Conservation (phyloP, 1,140 invertebrate species). For the Pogonomyrmex californicus region DNA sequence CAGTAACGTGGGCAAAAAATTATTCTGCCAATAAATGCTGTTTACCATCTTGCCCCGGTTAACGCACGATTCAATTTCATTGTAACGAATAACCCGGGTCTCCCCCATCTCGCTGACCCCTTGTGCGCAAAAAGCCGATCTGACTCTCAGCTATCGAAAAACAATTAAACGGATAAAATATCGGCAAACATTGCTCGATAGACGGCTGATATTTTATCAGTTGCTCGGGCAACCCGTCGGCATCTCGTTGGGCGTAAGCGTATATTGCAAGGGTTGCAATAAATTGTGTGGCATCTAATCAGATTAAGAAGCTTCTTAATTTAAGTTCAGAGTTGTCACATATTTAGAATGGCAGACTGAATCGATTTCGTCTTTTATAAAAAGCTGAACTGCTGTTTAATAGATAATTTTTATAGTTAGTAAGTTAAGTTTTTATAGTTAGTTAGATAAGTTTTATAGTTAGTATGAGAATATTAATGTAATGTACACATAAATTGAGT, state of each 20-base stretch:
- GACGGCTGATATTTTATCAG: slow-evolving; percentile 84
- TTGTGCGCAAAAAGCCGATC: slow-evolving; percentile 71
- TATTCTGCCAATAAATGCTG: slow-evolving; percentile 70
- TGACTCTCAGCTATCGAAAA: slow-evolving; percentile 82
- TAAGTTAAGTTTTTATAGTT: too few species aligned
- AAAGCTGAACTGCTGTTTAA: neutral
- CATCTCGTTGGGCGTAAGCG: slow-evolving; percentile 33
- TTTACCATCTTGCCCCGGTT: slow-evolving; percentile 79
- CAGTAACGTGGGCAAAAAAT: slow-evolving; percentile 49
- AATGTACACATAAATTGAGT: neutral
- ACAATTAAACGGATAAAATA: slow-evolving; percentile 86
- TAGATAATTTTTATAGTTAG: neutral
- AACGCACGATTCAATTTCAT: slow-evolving; percentile 81
- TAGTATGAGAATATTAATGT: neutral
- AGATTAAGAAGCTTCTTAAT: slow-evolving; percentile 31
- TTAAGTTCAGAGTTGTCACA: neutral
- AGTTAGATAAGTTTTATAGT: neutral
- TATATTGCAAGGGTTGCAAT: neutral
- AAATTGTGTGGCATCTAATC: neutral
- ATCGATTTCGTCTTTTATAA: neutral
- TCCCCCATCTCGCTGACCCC: slow-evolving; percentile 18
- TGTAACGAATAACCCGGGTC: slow-evolving; percentile 75
- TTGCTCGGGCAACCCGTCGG: slow-evolving; percentile 4
- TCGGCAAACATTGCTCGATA: slow-evolving; percentile 81
- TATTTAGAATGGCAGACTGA: neutral